Evolutionary conservation across 2,797 vertebrate species (phyloP), one percentile per base, ranked within the genome.

Genomic region (Rhinoraja longicauda): DNA sequence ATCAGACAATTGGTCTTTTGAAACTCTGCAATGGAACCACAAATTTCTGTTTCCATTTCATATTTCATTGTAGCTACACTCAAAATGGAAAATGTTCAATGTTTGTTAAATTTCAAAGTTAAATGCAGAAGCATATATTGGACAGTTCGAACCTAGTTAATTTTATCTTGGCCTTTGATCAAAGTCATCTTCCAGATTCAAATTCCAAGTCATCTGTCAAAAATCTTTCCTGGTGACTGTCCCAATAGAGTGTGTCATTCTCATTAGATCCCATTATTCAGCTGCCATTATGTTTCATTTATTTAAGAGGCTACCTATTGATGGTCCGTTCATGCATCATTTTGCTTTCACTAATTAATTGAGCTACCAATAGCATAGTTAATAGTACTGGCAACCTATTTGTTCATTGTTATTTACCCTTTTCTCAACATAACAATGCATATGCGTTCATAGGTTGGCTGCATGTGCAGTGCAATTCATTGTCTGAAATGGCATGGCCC

Each of bases 31-130:
- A 59, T 64, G 12, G 59, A 36, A 19, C 15, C 84, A 67, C n/a
- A 67, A 67, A 36, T 88, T 88, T 62, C 10, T 62, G 53, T 84
- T 29, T 84, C 29, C 9, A 84, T 84, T 84, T 84, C 26, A 62
- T 62, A 59, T 59, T 84, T 59, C 21, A 67, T 88, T 36, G 1
- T 88, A 4, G n/a, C 59, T 36, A 64, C 29, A 67, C 88, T 67
- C n/a, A 67, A 88, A 88, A 67, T 88, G n/a, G 29, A 67, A 88
- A 88, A 67, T 88, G 59, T 36, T 64, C 84, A 64, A 8, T 84
- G 4, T 88, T 84, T 88, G 17, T 15, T 88, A 32, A 67, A 7
- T 88, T 88, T 67, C 21, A 36, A 36, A 36, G 17, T 88, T 88
- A 32, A 88, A 88, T 59, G 10, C n/a, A 10, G n/a, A 19, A 17